A percentile compares a stretch with the other conserved stretches of the same genome.
phyloP scores from a whole-genome alignment of 2,797 vertebrate genomes.

The Falco columbarius region DNA sequence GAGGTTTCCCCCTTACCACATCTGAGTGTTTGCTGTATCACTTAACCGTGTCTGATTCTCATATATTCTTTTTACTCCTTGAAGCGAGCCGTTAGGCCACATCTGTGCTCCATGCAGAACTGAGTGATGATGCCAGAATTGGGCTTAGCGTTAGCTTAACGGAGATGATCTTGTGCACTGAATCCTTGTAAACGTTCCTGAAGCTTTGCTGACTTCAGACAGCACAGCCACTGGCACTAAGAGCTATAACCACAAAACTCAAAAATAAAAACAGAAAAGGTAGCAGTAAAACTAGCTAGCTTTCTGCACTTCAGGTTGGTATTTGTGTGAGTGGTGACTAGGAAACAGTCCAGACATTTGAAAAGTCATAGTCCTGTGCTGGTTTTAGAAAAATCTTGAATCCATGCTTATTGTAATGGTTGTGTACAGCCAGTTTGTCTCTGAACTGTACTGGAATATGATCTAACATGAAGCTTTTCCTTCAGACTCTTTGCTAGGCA shows the following conservation, averaged over 20 bases:
- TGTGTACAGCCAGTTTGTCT: neutral
- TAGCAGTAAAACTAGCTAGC: neutral
- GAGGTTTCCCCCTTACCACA: neutral
- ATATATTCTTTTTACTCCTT: neutral
- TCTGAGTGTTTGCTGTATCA: neutral
- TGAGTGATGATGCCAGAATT: neutral
- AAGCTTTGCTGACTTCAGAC: constrained; percentile 41
- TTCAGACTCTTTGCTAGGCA: neutral
- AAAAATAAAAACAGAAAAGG: neutral
- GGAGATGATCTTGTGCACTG: neutral
- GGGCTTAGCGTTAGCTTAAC: neutral
- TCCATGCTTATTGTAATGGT: neutral
- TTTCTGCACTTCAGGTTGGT: neutral
- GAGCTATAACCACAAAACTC: neutral
- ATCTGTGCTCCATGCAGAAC: neutral
- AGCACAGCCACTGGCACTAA: neutral
- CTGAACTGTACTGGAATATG: neutral
- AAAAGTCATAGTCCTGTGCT: neutral
- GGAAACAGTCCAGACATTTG: neutral
- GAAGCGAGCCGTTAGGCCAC: neutral
- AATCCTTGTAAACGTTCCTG: neutral
- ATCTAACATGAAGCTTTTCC: neutral
- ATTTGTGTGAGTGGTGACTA: neutral
- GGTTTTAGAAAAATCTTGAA: neutral
- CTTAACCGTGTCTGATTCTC: neutral